Percentiles rank a stretch among this genome's conserved stretches.
These are phyloP conservation scores for Bradypus variegatus DNA, from an alignment of 2,797 vertebrate genomes.

Conservation along the genomic window DNA sequence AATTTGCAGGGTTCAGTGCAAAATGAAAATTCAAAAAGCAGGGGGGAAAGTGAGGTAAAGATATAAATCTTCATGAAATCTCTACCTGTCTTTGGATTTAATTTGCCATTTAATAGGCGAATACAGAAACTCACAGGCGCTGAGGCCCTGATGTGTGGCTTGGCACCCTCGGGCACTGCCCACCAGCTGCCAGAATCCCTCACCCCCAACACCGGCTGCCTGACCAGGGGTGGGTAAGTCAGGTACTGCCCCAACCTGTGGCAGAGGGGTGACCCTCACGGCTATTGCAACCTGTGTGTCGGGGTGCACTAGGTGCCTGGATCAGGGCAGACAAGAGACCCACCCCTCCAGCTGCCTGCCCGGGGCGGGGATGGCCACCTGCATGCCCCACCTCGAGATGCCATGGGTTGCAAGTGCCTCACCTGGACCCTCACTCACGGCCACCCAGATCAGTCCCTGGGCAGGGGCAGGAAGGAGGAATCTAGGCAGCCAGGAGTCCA, in stretches of 20 bases:
- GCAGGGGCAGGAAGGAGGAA: background rate
- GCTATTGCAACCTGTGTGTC: background rate
- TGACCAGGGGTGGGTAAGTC: background rate
- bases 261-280: background rate
- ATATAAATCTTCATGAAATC: background rate
- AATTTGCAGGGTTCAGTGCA: too few relatives aligned
- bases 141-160: background rate
- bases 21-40: background rate
- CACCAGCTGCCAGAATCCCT: background rate
- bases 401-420: rapidly evolving
- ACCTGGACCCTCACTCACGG: too few relatives aligned
- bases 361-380: background rate
- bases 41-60: too few relatives aligned
- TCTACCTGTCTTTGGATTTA: background rate
- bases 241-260: background rate
- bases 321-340: background rate
- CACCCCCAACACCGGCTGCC: too few relatives aligned
- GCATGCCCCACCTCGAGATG: background rate
- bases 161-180: too few relatives aligned
- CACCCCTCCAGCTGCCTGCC: too few relatives aligned
- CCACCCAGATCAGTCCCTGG: too few relatives aligned
- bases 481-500: background rate
- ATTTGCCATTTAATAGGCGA: background rate
- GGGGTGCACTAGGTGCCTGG: background rate
- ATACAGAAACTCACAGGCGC: background rate